Percentiles rank a stretch among this genome's conserved stretches.
phyloP scores from a whole-genome alignment of 2,113 vertebrate genomes.

The Cottus gobio region DNA sequence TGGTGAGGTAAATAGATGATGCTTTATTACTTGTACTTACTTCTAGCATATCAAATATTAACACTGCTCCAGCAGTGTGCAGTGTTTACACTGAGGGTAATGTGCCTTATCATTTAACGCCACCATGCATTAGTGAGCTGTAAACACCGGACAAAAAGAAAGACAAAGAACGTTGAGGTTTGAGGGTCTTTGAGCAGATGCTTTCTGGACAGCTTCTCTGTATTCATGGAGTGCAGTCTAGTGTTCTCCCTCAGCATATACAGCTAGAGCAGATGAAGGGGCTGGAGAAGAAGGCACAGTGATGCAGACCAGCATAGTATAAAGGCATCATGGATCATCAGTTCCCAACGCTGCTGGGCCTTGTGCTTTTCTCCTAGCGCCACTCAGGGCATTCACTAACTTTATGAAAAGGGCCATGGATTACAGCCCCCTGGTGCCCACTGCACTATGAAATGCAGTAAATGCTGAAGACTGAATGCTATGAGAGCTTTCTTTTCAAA shows the following conservation, averaged over 20 bases:
- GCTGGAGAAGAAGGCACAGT: conserved; percentile 36
- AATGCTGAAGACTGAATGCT: conserved; percentile 77
- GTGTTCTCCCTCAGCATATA: conserved; percentile 51
- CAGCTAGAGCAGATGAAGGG: conserved; percentile 42
- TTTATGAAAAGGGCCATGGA: conserved; percentile 70
- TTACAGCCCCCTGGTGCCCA: conserved; percentile 57
- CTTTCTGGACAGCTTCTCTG: conserved; percentile 29
- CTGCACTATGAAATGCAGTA: conserved; percentile 77
- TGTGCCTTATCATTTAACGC: background rate
- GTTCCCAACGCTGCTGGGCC: conserved; percentile 59
- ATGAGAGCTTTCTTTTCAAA: conserved; percentile 70
- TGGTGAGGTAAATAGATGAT: background rate
- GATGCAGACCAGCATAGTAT: conserved; percentile 56
- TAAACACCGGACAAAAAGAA: conserved; percentile 19
- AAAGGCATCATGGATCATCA: conserved; percentile 81
- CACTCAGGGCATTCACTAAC: conserved; percentile 75
- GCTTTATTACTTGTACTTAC: background rate
- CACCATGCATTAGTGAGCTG: conserved; percentile 6
- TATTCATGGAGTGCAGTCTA: conserved; percentile 38
- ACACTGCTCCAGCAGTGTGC: background rate
- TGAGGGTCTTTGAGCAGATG: conserved; percentile 27
- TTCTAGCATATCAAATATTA: background rate
- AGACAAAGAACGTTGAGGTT: conserved; percentile 12
- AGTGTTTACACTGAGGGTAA: background rate
- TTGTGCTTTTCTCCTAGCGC: conserved; percentile 69